Evolutionary conservation across 2,113 vertebrate genomes (phyloP).

Genomic region (Xiphophorus hellerii): DNA sequence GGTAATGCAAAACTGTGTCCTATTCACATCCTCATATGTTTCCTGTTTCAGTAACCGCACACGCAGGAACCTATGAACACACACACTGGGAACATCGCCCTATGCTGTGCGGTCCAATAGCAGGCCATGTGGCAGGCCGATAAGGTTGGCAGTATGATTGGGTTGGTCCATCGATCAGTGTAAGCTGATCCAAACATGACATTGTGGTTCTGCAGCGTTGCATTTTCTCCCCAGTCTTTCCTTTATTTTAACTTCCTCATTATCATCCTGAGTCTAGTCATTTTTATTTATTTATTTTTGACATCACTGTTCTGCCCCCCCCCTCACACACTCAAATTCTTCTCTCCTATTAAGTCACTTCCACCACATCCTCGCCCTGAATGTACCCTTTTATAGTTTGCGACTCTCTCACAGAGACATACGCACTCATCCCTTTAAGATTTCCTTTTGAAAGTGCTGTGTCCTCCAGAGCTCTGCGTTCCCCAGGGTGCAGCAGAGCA

Average conservation of each 20-base stretch:
- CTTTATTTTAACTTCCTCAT: constrained; percentile 11
- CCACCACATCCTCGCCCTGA: constrained; percentile 26
- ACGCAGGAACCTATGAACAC: background rate
- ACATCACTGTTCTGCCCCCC: constrained; percentile 10
- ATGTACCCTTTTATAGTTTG: background rate
- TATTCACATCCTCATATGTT: background rate
- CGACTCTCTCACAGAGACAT: constrained; percentile 9
- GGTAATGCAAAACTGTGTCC: background rate
- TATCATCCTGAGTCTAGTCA: constrained; percentile 7
- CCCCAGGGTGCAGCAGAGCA: constrained; percentile 60
- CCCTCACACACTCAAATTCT: background rate
- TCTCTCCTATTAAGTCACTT: constrained; percentile 3
- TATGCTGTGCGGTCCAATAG: constrained; percentile 44
- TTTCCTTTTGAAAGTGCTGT: constrained; percentile 53
- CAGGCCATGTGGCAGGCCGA: constrained; percentile 29
- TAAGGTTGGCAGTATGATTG: constrained; percentile 29
- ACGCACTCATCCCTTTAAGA: constrained; percentile 40
- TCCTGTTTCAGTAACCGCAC: background rate
- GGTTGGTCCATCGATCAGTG: constrained; percentile 67
- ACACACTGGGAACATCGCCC: constrained; percentile 36
- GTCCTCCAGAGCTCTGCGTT: constrained; percentile 62
- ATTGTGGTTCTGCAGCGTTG: constrained; percentile 54
- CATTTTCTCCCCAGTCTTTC: constrained; percentile 15
- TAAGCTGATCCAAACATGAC: constrained; percentile 69
- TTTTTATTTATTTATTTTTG: constrained; percentile 2